Evolutionary conservation across 2,888 invertebrate species (phyloP), one percentile per base, ranked within the genome.

Genomic region (Cryptocephalus moraei): DNA sequence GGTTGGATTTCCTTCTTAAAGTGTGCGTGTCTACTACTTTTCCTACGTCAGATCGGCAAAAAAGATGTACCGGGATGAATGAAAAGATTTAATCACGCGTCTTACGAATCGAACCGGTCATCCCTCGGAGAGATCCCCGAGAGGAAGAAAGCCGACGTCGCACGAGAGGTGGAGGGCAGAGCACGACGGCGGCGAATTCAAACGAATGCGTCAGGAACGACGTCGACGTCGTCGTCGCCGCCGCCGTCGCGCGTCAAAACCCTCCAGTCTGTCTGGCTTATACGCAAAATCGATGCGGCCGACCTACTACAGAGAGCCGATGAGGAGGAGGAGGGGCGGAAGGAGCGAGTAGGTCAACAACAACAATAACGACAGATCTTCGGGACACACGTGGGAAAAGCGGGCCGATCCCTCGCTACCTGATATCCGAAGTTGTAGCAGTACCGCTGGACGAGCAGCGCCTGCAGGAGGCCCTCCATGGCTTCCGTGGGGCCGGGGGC

Each of bases 391-490:
- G 36, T 36, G 36, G 53, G 47, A 44, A 54, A 50, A 56, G 54
- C 56, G 58, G 55, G 56, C 9, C 34, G 38, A 32, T 32, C 10
- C 13, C 34, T 43, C 41, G 55, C 56, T 67, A 68, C 67, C 69
- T 69, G 68, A 60, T 64, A 63, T 56, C 62, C 63, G 62, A 66
- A 66, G 48, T 65, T 66, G 59, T 64, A 65, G 62, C 65, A 67
- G 49, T 56, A 55, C 43, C 52, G 54, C 46, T 56, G 57, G 56
- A 71, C 66, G 56, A 72, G 65, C 56, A 72, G 63, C 56, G 71
- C 68, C 58, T 70, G 69, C 56, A 71, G 64, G 58, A 71, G 69
- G 62, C 70, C 69, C 65, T 72, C 71, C 73, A 73, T 72, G 59
- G 62, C 62, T 45, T 45, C 47, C 31, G 46, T 46, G 43, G 41